Evolutionary conservation across 2,113 vertebrate genomes (phyloP).

Genomic region (Strix uralensis): DNA sequence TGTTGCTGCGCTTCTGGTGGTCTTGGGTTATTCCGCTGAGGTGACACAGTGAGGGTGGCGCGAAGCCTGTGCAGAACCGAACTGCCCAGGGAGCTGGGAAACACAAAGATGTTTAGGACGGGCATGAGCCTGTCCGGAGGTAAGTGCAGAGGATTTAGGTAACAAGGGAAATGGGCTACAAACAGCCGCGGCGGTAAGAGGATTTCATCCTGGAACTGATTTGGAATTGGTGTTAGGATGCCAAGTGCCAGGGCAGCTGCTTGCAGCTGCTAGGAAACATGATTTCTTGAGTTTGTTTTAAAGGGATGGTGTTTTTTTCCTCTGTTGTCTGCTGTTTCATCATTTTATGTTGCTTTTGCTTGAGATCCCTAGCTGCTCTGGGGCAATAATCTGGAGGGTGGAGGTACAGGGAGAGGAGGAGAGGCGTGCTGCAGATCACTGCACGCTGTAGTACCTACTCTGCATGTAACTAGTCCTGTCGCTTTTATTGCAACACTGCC

Average conservation of each 20-base stretch:
- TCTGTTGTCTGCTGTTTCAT: neutral
- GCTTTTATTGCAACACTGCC: neutral
- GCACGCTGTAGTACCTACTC: neutral
- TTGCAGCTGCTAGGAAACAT: neutral
- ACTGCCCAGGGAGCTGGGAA: neutral
- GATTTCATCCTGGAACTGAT: neutral
- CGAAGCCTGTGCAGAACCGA: neutral
- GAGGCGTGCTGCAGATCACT: fast-evolving
- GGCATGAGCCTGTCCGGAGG: neutral
- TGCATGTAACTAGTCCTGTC: neutral
- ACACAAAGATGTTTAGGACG: neutral
- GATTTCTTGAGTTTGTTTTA: neutral
- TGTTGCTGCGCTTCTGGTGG: neutral
- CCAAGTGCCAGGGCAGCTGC: neutral
- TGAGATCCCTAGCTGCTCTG: neutral
- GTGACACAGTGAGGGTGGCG: neutral
- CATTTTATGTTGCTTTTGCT: neutral
- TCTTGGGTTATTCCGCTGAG: neutral
- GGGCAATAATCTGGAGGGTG: neutral
- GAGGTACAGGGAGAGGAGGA: neutral
- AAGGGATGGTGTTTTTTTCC: neutral
- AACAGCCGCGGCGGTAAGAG: fast-evolving
- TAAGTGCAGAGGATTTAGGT: neutral
- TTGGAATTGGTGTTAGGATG: neutral
- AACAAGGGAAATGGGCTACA: neutral